Evolutionary conservation across 2,797 vertebrate species (phyloP).

Genomic region (Oryzias sinensis): DNA sequence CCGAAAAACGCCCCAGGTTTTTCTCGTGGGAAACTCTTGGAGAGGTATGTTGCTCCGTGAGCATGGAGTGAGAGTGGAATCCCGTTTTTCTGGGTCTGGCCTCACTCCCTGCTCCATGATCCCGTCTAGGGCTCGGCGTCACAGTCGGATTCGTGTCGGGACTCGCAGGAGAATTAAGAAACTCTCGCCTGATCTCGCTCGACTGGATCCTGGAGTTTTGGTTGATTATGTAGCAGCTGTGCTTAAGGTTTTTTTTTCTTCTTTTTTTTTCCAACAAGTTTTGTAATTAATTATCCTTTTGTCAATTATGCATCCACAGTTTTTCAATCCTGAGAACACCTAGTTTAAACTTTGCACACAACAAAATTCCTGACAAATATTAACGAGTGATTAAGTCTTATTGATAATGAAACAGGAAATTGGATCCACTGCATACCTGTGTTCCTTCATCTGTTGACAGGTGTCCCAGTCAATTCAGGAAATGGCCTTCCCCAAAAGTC

Average conservation of each 20-base stretch:
- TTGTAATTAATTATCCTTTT: background rate
- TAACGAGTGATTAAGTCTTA: background rate
- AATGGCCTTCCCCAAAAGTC: constrained; percentile 21
- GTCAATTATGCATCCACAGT: no score
- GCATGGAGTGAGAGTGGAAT: constrained; percentile 66
- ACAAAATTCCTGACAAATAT: background rate
- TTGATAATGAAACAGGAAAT: no score
- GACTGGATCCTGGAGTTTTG: constrained; percentile 52
- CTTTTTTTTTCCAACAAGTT: background rate
- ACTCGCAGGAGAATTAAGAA: constrained; percentile 55
- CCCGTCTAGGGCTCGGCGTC: constrained; percentile 46
- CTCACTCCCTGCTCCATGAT: constrained; percentile 56
- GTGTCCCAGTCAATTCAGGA: constrained; percentile 11
- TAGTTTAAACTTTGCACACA: background rate
- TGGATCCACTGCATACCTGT: background rate
- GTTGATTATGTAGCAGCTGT: constrained; percentile 25
- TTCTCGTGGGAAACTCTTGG: constrained; percentile 76
- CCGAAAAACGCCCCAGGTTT: constrained; percentile 67
- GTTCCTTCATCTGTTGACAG: background rate
- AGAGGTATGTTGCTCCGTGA: constrained; percentile 70
- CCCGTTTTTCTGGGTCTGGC: constrained; percentile 70
- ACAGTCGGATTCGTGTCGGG: constrained; percentile 49
- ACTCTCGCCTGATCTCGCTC: constrained; percentile 50
- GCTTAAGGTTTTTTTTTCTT: constrained; percentile 4
- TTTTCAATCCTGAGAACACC: background rate